Base-by-base conservation (phyloP, 2,888 invertebrate genomes). In the Periphyllus acericola region DNA sequence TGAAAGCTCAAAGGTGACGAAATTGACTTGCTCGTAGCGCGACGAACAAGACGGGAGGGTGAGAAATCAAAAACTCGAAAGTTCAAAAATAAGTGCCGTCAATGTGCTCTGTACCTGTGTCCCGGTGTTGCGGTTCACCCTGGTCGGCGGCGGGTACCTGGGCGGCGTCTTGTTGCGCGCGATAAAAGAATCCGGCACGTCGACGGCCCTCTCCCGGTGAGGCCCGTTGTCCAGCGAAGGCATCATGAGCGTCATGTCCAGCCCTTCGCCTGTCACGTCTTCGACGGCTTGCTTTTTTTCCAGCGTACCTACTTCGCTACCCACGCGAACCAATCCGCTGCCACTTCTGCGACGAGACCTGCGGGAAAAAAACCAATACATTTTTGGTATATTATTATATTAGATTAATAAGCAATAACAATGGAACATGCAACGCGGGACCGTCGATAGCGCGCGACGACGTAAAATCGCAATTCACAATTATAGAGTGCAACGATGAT, bases 191-290 rank as follows among this genome's bases (percentile, higher is more conserved):
- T 98, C 98, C 91, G 99, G 99, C 91, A 98, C 98, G 93, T 99
- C 99, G 92, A 99, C 98, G 92, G 99, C 98, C 97, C 98, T 97
- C 94, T 99, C 99, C 92, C 98, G 95, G 94, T 98, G 98, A 91
- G 97, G 96, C 93, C 94, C 91, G 89, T 91, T 90, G 89, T 91
- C 91, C 84, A 91, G 90, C 92, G 89, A 46, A 29, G 68, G 78
- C 79, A 88, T 84, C 68, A 87, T 87, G 81, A 87, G 32, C 81
- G 46, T 87, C 87, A 66, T 87, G 80, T 89, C 89, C 80, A 46
- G 71, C 76, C 66, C 34, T 86, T 88, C 79, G 76, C 87, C 82
- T 60, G 40, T 83, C 78, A 75, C 89, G 75, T 89, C 88, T 32
- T 88, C 85, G 21, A 85, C 79, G 29, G 36, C 87, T 55, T 76